Evolutionary conservation across 2,888 invertebrate genomes (phyloP).

Genomic region (Euproctis similis): DNA sequence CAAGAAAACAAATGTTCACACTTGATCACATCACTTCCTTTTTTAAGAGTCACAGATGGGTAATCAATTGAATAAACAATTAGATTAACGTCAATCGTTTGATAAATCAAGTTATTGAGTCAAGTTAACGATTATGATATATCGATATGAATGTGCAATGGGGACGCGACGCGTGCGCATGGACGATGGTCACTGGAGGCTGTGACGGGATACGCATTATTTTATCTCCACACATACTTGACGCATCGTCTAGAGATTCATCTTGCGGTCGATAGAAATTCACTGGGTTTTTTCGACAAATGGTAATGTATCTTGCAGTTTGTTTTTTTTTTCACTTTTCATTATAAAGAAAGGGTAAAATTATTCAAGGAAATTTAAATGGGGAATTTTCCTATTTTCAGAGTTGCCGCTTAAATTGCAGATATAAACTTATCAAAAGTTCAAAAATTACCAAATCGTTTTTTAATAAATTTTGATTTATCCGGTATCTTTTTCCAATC

Average conservation of each 20-base stretch:
- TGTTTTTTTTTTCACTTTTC: too few relatives aligned
- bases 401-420: too few relatives aligned
- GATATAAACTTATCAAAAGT: too few relatives aligned
- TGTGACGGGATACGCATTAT: conserved; percentile 36
- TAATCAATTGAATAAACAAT: not conserved
- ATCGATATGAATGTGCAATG: conserved; percentile 20
- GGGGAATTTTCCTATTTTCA: too few relatives aligned
- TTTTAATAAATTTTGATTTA: too few relatives aligned
- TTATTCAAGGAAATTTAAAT: too few relatives aligned
- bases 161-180: conserved; percentile 30
- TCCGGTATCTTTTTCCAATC: too few relatives aligned
- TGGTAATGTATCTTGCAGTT: not conserved
- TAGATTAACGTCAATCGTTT: too few relatives aligned
- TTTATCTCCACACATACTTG: conserved; percentile 36
- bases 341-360: too few relatives aligned
- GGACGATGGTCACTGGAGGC: conserved; percentile 34
- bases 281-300: conserved; percentile 6
- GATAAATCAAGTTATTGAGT: too few relatives aligned
- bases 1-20: conserved; percentile 16
- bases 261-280: conserved; percentile 21
- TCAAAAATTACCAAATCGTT: too few relatives aligned
- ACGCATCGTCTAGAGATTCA: conserved; percentile 23
- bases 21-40: conserved; percentile 12
- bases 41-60: conserved; percentile 1
- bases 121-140: too few relatives aligned